Conservation (phyloP, 2,113 vertebrate genomes). For the Diglossa brunneiventris region DNA sequence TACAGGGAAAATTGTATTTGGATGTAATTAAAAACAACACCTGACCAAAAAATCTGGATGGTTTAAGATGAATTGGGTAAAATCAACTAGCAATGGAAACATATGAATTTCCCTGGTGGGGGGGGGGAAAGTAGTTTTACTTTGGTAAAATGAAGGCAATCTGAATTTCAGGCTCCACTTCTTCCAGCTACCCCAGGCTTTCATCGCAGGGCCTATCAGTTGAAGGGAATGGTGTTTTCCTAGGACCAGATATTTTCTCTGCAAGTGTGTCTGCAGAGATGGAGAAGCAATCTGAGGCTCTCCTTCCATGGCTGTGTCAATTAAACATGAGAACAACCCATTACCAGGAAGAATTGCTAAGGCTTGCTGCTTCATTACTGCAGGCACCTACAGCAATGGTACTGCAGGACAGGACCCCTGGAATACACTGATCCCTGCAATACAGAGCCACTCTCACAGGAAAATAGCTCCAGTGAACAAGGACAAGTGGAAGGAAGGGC, state of each 20-base stretch:
- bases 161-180: constrained; percentile 60
- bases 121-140: neutral
- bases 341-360: neutral
- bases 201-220: neutral
- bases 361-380: neutral
- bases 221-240: constrained; percentile 3
- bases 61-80: neutral
- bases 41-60: neutral
- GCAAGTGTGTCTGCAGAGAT: neutral
- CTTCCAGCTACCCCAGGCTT: constrained; percentile 20
- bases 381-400: neutral
- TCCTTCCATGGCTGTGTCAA: neutral
- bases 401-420: neutral
- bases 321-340: constrained; percentile 33
- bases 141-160: constrained; percentile 36
- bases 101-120: neutral
- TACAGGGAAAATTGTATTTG: neutral
- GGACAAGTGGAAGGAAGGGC: neutral
- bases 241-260: neutral
- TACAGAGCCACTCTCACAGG: neutral
- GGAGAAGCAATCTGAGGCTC: constrained; percentile 18
- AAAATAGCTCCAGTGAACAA: neutral
- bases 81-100: neutral
- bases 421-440: neutral
- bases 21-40: neutral